phyloP scores from a whole-genome alignment of 2,888 invertebrate genomes.

The Thecophora atra region DNA sequence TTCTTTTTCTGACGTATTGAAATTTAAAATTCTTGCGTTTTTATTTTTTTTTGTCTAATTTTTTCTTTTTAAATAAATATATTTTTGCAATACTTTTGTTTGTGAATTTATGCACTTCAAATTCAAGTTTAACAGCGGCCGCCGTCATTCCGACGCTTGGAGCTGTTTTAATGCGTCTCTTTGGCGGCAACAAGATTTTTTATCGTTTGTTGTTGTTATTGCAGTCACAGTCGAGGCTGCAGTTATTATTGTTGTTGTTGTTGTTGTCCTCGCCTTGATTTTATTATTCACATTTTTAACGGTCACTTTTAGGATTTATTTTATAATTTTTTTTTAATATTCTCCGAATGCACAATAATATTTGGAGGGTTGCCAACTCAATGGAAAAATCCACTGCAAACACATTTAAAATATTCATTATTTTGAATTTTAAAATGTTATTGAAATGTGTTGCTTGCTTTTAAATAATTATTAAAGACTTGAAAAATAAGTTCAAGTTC shows the following conservation, averaged over 20 bases:
- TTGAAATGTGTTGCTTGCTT: no score
- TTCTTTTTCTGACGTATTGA: not conserved
- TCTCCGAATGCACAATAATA: constrained; percentile 2
- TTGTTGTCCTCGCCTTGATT: not conserved
- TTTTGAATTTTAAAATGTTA: no score
- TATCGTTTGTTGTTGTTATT: not conserved
- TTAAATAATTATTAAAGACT: no score
- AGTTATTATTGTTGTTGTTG: not conserved
- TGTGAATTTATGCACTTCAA: not conserved
- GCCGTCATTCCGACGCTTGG: not conserved
- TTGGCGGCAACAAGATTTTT: no score
- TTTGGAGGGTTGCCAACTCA: constrained; percentile 10
- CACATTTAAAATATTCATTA: no score
- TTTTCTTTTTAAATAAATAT: no score
- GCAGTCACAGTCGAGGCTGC: not conserved
- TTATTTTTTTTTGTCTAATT: not conserved
- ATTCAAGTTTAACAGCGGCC: constrained; percentile 1
- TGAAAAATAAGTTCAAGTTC: no score
- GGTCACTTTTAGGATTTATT: no score
- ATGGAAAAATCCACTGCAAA: not conserved
- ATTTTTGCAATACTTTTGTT: not conserved
- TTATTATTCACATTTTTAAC: not conserved
- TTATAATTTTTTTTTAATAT: not conserved
- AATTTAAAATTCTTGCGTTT: not conserved
- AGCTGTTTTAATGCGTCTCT: no score